phyloP scores from a whole-genome alignment of 2,888 invertebrate species.

The Watsonalla cultraria region DNA sequence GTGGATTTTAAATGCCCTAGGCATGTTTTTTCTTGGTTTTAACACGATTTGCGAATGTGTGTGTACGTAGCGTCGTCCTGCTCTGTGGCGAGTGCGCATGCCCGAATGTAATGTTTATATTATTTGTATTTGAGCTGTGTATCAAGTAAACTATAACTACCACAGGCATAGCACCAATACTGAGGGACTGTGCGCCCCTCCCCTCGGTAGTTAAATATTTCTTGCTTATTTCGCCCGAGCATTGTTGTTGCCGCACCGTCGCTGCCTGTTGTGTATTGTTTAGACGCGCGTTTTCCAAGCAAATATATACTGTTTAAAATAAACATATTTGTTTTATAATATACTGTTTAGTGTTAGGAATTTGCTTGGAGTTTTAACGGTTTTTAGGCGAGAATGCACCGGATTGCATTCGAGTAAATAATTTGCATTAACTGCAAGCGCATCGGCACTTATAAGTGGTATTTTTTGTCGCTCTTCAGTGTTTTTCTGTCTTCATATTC shows the following conservation, averaged over 20 bases:
- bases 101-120: constrained; percentile 78
- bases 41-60: neutral
- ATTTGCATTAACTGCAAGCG: constrained; percentile 71
- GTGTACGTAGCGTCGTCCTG: constrained; percentile 45
- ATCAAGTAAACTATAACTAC: constrained; percentile 80
- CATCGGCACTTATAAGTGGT: constrained; percentile 69
- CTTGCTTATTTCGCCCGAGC: constrained; percentile 79
- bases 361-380: constrained; percentile 14
- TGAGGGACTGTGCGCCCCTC: constrained; percentile 73
- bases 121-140: constrained; percentile 81
- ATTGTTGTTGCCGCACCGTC: constrained; percentile 77
- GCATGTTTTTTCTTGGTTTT: neutral
- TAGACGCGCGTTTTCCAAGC: constrained; percentile 60
- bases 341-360: constrained; percentile 15
- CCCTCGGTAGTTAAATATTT: constrained; percentile 79
- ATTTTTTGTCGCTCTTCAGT: constrained; percentile 64
- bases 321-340: constrained; percentile 26
- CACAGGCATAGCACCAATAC: constrained; percentile 78
- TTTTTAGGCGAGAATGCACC: constrained; percentile 50
- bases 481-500: constrained; percentile 42
- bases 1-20: neutral
- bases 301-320: constrained; percentile 52
- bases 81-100: constrained; percentile 68
- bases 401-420: constrained; percentile 66
- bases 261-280: constrained; percentile 76